phyloP scores from a whole-genome alignment of 2,113 vertebrate species.

The Anguilla japonica region DNA sequence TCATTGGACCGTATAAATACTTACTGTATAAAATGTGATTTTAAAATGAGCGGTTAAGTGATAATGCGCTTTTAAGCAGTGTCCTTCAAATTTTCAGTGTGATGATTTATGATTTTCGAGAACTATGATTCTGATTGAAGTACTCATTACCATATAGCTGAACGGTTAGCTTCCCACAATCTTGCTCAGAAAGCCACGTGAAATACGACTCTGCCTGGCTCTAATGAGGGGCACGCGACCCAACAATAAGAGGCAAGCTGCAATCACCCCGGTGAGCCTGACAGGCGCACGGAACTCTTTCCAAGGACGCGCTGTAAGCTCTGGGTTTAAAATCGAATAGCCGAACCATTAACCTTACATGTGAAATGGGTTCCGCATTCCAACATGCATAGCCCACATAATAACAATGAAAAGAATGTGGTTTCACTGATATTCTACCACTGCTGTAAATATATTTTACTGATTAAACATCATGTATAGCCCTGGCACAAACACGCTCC shows the following conservation, averaged over 20 bases:
- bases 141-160: conserved; percentile 83
- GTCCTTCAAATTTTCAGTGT: conserved; percentile 15
- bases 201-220: conserved; percentile 67
- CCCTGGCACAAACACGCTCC: no score
- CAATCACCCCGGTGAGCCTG: conserved; percentile 57
- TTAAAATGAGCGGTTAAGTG: background rate
- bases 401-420: background rate
- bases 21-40: background rate
- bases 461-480: no score
- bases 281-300: conserved; percentile 52
- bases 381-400: background rate
- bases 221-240: conserved; percentile 73
- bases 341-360: background rate
- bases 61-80: background rate
- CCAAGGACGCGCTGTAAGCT: background rate
- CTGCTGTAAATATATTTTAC: no score
- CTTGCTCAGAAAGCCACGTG: conserved; percentile 59
- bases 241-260: conserved; percentile 62
- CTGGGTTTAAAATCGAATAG: background rate
- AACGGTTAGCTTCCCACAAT: conserved; percentile 62
- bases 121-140: conserved; percentile 53
- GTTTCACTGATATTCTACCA: background rate
- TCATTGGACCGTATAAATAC: background rate
- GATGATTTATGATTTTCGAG: conserved; percentile 18
- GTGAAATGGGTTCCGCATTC: background rate